Percentiles rank a stretch among this genome's conserved stretches.
Evolutionary conservation across 2,888 invertebrate genomes (phyloP).

Genomic region (Julus scandinavius): DNA sequence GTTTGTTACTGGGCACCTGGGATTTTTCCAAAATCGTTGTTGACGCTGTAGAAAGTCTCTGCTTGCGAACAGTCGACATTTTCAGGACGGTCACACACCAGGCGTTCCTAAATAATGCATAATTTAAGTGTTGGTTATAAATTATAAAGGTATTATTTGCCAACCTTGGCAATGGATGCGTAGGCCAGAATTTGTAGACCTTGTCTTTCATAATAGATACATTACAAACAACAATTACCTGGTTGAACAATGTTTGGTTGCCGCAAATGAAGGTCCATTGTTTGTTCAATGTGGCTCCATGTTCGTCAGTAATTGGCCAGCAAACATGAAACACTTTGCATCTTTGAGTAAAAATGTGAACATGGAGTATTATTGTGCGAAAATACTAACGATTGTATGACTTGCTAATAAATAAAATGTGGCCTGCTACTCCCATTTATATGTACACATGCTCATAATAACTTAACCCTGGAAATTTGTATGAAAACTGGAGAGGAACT

Average conservation of each 20-base stretch:
- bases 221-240: too few species aligned
- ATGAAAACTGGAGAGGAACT: background rate
- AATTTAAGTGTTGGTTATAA: too few species aligned
- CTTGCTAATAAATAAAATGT: too few species aligned
- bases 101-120: slow-evolving; percentile 55
- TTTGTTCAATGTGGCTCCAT: slow-evolving; percentile 55
- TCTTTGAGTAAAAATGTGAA: too few species aligned
- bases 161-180: too few species aligned
- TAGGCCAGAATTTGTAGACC: too few species aligned
- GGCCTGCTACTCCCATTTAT: too few species aligned
- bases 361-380: too few species aligned
- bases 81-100: slow-evolving; percentile 56
- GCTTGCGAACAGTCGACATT: slow-evolving; percentile 56
- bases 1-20: slow-evolving; percentile 47
- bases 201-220: too few species aligned
- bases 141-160: background rate
- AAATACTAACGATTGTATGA: too few species aligned
- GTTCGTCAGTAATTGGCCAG: slow-evolving; percentile 57
- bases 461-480: too few species aligned
- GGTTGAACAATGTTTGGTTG: slow-evolving; percentile 58
- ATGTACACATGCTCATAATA: too few species aligned
- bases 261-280: slow-evolving; percentile 58
- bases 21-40: slow-evolving; percentile 56
- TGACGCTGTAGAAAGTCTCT: slow-evolving; percentile 54
- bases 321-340: slow-evolving; percentile 57